Percentiles rank a stretch among this genome's conserved stretches.
Conservation (phyloP, 2,113 vertebrate species). For the Microtus oregoni region DNA sequence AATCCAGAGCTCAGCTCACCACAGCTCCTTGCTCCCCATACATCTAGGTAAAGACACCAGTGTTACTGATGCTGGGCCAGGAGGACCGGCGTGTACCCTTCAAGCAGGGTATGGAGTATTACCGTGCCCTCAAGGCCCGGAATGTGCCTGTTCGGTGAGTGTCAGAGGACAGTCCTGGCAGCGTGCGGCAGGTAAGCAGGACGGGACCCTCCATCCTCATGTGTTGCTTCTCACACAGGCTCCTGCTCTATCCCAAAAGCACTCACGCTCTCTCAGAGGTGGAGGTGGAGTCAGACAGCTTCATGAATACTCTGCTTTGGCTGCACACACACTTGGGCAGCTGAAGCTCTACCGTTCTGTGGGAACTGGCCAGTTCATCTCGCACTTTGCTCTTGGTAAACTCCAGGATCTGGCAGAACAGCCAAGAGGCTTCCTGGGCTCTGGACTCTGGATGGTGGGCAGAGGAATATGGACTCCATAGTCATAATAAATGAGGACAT, state of each 20-base stretch:
- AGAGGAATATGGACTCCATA: background rate
- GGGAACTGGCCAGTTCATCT: background rate
- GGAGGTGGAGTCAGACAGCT: constrained; percentile 95
- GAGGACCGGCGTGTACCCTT: constrained; percentile 94
- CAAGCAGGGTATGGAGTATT: constrained; percentile 96
- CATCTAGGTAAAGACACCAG: constrained; percentile 91
- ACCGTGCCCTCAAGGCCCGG: constrained; percentile 92
- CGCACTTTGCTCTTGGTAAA: background rate
- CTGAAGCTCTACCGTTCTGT: constrained; percentile 23
- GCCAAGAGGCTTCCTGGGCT: background rate
- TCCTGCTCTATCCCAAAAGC: constrained; percentile 95
- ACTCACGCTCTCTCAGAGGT: constrained; percentile 93
- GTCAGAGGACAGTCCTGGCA: background rate
- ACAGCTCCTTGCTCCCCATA: background rate
- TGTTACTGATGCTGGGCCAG: constrained; percentile 94
- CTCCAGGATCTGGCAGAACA: constrained; percentile 36
- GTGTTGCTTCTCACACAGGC: constrained; percentile 82
- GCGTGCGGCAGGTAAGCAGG: background rate
- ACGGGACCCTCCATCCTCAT: background rate
- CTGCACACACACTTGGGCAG: constrained; percentile 89
- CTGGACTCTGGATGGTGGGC: constrained; percentile 41
- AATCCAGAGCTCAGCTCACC: background rate
- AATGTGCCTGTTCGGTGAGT: constrained; percentile 92
- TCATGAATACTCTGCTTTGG: constrained; percentile 96
- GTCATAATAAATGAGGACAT: constrained; percentile 74